Base-by-base conservation (phyloP, 2,797 vertebrate species). In the Pampus argenteus region DNA sequence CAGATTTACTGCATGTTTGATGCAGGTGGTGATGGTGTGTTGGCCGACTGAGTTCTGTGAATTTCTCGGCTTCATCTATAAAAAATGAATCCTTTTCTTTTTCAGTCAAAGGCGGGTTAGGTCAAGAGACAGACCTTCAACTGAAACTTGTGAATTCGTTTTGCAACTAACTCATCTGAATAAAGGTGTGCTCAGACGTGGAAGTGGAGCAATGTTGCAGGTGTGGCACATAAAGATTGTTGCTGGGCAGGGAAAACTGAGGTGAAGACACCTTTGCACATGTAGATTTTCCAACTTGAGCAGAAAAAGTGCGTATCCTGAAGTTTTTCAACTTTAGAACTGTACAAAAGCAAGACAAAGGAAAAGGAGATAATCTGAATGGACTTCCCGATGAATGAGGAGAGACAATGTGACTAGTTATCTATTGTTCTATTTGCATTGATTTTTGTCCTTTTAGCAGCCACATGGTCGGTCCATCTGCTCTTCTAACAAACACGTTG, bases 1-100 rank as follows among this genome's bases (percentile, higher is more conserved):
- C 38, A 55, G 40, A 56, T 79, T 74, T 66, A 73, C 17, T 63
- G 57, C 48, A 44, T 8, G 42, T 45, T 63, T 77, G 13, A 69
- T 69, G 14, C 44, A 51, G 29, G 50, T 56, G 58, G 1, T 64
- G 38, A 76, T 48, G 31, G 1, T 31, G 26, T 62, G 49, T 20
- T 69, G 45, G 59, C 50, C 14, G 63, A 15, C 13, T 31, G 5
- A 68, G 40, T 9, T 57, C 63, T 55, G n/a, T 17, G 20, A 29
- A 48, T 58, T 60, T 66, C 13, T 48, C 15, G 29, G n/a, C 14
- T 29, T 10, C 52, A 14, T 51, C 25, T n/a, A 10, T 40, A 38
- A 31, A 62, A 64, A 28, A 15, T 42, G 7, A 11, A 52, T 8
- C 13, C 25, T 28, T 23, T 26, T 3, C 7, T 28, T 47, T 47